Percentiles rank a stretch among this genome's conserved stretches.
Conservation (phyloP, 2,888 invertebrate species). For the Branchellion lobata region DNA sequence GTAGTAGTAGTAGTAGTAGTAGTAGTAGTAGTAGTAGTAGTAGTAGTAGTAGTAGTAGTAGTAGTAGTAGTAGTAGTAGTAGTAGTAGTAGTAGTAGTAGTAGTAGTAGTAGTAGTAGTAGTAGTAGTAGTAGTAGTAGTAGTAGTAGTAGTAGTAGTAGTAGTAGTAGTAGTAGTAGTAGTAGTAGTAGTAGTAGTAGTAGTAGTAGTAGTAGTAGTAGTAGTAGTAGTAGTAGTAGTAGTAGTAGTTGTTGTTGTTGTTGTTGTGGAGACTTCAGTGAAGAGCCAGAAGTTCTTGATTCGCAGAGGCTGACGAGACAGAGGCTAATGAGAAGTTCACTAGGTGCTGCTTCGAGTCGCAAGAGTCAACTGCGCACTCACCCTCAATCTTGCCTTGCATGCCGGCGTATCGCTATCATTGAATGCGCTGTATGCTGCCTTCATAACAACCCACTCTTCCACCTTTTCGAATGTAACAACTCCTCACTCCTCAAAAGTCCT, state of each 20-base stretch:
- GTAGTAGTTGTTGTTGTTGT: too few relatives aligned
- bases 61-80: too few relatives aligned
- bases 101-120: constrained; percentile 34
- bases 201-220: constrained; percentile 47
- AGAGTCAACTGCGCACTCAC: too few relatives aligned
- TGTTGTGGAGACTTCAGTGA: neutral
- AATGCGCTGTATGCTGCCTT: too few relatives aligned
- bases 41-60: constrained; percentile 11
- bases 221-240: constrained; percentile 46
- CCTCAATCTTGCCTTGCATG: too few relatives aligned
- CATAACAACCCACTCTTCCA: too few relatives aligned
- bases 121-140: constrained; percentile 47
- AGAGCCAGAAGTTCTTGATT: too few relatives aligned
- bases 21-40: constrained; percentile 27
- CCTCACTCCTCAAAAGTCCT: too few relatives aligned
- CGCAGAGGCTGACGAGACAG: too few relatives aligned
- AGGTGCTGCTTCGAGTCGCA: neutral
- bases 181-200: constrained; percentile 48
- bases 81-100: constrained; percentile 6
- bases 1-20: constrained; percentile 20
- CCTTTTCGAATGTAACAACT: too few relatives aligned
- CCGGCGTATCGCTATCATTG: too few relatives aligned
- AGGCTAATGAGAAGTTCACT: too few relatives aligned
- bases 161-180: constrained; percentile 48
- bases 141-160: constrained; percentile 43